These are phyloP conservation scores for Chlorops oryzae DNA, from an alignment of 1,140 invertebrate species.

Conservation along the genomic window DNA sequence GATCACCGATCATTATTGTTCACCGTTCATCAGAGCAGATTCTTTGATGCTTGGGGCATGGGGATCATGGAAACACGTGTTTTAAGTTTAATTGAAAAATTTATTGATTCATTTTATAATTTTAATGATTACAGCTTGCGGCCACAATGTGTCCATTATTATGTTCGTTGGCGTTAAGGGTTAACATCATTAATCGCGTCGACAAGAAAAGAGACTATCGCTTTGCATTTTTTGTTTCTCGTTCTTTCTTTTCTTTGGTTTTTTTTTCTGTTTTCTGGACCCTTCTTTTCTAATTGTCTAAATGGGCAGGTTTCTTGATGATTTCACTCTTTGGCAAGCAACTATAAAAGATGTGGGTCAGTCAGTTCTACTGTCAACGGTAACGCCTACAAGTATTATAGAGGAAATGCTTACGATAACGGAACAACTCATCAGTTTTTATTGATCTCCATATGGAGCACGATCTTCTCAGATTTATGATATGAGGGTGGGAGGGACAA, in stretches of 20 bases:
- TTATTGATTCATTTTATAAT: slow-evolving; percentile 14
- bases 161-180: background rate
- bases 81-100: slow-evolving; percentile 12
- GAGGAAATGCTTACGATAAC: no score
- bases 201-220: background rate
- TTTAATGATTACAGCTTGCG: no score
- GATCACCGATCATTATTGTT: background rate
- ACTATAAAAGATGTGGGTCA: no score
- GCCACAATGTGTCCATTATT: no score
- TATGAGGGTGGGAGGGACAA: no score
- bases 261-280: background rate
- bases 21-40: background rate
- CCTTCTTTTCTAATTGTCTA: slow-evolving; percentile 4
- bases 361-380: no score
- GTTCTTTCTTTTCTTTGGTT: background rate
- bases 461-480: no score
- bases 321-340: no score
- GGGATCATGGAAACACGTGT: slow-evolving; percentile 2
- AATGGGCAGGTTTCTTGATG: no score
- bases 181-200: background rate
- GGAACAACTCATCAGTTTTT: no score
- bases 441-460: no score
- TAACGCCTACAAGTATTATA: no score
- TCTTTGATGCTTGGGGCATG: background rate
- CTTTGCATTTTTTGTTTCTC: background rate